phyloP scores from a whole-genome alignment of 1,140 invertebrate genomes.

The Drosophila azteca region DNA sequence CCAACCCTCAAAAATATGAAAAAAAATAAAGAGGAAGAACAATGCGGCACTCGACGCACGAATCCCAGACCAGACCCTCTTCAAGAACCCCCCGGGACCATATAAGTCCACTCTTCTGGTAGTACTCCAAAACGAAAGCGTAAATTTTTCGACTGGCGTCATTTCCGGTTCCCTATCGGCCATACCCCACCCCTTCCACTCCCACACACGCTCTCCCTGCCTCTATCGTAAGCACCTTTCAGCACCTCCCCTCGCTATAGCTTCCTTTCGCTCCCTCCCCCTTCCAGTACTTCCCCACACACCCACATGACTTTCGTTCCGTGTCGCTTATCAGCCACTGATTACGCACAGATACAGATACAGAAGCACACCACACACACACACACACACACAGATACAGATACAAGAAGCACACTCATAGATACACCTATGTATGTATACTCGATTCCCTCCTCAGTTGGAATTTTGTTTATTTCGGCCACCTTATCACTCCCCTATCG shows the following conservation, averaged over 20 bases:
- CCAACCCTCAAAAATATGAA: not conserved
- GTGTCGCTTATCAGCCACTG: slow-evolving; percentile 54
- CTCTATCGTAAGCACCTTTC: slow-evolving; percentile 34
- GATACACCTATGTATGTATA: slow-evolving; percentile 2
- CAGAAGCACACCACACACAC: not conserved
- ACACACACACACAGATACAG: slow-evolving; percentile 16
- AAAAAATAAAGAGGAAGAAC: too few species aligned
- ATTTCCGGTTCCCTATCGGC: slow-evolving; percentile 62
- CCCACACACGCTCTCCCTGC: not conserved
- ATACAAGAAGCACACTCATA: slow-evolving; percentile 5
- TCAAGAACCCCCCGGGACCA: not conserved
- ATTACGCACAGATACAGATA: slow-evolving; percentile 48
- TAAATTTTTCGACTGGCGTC: slow-evolving; percentile 61
- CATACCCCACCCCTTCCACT: slow-evolving; percentile 1
- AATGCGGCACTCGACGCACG: not conserved
- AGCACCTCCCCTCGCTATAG: slow-evolving; percentile 6
- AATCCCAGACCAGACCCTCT: too few species aligned
- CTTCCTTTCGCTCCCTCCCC: slow-evolving; percentile 9
- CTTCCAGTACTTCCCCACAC: not conserved
- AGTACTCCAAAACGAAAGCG: slow-evolving; percentile 19
- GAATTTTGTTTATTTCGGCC: slow-evolving; percentile 38
- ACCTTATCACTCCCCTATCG: slow-evolving; percentile 63
- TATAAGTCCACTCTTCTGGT: not conserved
- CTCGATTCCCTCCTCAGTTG: not conserved
- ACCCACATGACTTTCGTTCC: slow-evolving; percentile 56